A percentile compares a stretch with the other conserved stretches of the same genome.
Evolutionary conservation across 2,113 vertebrate species (phyloP).

Genomic region (Bothrops jararaca): DNA sequence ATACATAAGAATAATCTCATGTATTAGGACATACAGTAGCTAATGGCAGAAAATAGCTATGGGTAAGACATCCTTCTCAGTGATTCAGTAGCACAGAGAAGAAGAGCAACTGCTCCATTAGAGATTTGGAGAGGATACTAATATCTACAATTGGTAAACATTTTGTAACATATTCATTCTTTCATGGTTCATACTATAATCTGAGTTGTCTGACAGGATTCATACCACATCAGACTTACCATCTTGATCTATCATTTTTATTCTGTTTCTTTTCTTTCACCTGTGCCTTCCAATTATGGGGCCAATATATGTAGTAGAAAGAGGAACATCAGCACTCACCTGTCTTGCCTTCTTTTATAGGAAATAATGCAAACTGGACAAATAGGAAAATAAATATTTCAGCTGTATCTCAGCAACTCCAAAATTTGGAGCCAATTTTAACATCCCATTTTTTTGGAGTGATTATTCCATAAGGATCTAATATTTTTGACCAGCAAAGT

Average conservation of each 20-base stretch:
- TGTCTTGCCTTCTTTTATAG: not conserved
- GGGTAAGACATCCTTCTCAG: not conserved
- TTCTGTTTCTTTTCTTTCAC: not conserved
- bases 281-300: not conserved
- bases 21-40: not conserved
- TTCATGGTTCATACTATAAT: not conserved
- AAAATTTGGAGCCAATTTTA: not conserved
- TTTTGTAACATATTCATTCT: not conserved
- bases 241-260: not conserved
- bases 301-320: not conserved
- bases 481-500: no score
- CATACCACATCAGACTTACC: not conserved
- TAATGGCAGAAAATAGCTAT: not conserved
- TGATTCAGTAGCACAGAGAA: not conserved
- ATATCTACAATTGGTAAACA: not conserved
- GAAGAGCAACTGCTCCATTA: not conserved
- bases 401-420: not conserved
- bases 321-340: no score
- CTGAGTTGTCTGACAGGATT: not conserved
- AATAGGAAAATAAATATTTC: not conserved
- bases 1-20: not conserved
- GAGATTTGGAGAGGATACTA: not conserved
- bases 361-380: not conserved
- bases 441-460: not conserved
- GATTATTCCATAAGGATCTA: no score